Evolutionary conservation across 2,888 invertebrate species (phyloP).

Genomic region (Lypha dubia): DNA sequence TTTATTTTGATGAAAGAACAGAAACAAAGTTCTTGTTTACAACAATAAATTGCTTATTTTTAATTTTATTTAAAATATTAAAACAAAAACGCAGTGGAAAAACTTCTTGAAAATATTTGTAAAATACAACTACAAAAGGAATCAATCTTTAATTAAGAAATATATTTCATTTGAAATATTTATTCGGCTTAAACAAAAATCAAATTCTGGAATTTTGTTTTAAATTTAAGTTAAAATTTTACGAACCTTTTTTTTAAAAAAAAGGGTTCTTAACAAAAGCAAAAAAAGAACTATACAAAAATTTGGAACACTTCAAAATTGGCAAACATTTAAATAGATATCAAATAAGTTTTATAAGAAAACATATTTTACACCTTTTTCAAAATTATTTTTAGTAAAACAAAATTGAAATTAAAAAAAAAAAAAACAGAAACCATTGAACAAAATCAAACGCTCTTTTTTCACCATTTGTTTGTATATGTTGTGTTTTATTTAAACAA

Average conservation of each 20-base stretch:
- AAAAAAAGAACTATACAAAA: slow-evolving; percentile 44
- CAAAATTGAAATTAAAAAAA: slow-evolving; percentile 6
- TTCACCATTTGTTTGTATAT: slow-evolving; percentile 73
- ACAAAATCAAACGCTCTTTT: slow-evolving; percentile 73
- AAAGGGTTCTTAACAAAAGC: neutral
- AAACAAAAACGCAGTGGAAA: slow-evolving; percentile 78
- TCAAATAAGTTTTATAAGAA: slow-evolving; percentile 38
- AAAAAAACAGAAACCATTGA: slow-evolving; percentile 30
- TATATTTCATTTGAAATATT: slow-evolving; percentile 43
- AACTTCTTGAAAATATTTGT: slow-evolving; percentile 83
- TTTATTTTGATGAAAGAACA: slow-evolving; percentile 62
- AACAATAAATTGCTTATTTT: slow-evolving; percentile 66
- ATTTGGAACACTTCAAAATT: slow-evolving; percentile 73
- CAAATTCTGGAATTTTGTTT: slow-evolving; percentile 51
- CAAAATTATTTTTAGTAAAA: slow-evolving; percentile 64
- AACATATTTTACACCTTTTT: slow-evolving; percentile 61
- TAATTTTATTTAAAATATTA: slow-evolving; percentile 22
- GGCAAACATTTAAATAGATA: slow-evolving; percentile 63
- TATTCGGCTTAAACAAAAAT: slow-evolving; percentile 61
- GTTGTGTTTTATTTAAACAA: slow-evolving; percentile 69
- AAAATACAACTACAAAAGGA: slow-evolving; percentile 56
- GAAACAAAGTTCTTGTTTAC: slow-evolving; percentile 33
- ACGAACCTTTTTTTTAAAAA: slow-evolving; percentile 20
- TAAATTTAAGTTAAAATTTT: slow-evolving; percentile 56
- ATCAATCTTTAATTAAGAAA: slow-evolving; percentile 29